phyloP scores from a whole-genome alignment of 2,888 invertebrate species.

The Drosophila parthenogenetica region DNA sequence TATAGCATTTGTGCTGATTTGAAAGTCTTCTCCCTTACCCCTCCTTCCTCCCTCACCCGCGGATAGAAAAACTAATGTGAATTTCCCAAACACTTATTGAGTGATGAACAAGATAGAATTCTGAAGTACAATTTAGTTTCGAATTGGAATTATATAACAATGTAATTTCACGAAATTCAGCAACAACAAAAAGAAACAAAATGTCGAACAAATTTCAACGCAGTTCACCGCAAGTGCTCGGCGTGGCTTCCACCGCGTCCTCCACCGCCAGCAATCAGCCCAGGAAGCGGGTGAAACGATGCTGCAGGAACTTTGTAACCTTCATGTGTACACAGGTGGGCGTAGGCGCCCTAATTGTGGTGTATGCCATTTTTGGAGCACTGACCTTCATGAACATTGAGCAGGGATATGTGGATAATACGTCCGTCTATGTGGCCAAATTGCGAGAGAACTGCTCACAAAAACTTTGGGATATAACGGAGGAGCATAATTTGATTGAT shows the following conservation, averaged over 20 bases:
- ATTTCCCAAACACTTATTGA: slow-evolving; percentile 1
- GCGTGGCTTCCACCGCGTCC: slow-evolving; percentile 86
- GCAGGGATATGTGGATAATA: slow-evolving; percentile 86
- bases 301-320: slow-evolving; percentile 93
- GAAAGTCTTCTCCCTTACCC: background rate
- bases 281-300: slow-evolving; percentile 92
- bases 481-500: slow-evolving; percentile 89
- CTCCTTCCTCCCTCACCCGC: background rate
- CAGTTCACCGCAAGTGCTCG: slow-evolving; percentile 54
- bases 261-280: slow-evolving; percentile 89
- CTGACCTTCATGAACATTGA: slow-evolving; percentile 93
- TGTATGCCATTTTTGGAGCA: slow-evolving; percentile 94
- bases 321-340: slow-evolving; percentile 97
- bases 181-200: background rate
- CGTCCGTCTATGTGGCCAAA: slow-evolving; percentile 85
- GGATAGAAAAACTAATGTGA: slow-evolving; percentile 16
- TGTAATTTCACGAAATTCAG: slow-evolving; percentile 41
- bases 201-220: slow-evolving; percentile 75
- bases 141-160: slow-evolving; percentile 56
- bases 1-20: slow-evolving; percentile 70
- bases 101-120: slow-evolving; percentile 10
- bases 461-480: slow-evolving; percentile 89
- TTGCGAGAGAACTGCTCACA: slow-evolving; percentile 87
- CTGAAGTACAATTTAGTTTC: background rate
- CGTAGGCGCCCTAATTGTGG: slow-evolving; percentile 94